Evolutionary conservation across 1,140 invertebrate species (phyloP), one percentile per base, ranked within the genome.

Genomic region (Drosophila trapezifrons): DNA sequence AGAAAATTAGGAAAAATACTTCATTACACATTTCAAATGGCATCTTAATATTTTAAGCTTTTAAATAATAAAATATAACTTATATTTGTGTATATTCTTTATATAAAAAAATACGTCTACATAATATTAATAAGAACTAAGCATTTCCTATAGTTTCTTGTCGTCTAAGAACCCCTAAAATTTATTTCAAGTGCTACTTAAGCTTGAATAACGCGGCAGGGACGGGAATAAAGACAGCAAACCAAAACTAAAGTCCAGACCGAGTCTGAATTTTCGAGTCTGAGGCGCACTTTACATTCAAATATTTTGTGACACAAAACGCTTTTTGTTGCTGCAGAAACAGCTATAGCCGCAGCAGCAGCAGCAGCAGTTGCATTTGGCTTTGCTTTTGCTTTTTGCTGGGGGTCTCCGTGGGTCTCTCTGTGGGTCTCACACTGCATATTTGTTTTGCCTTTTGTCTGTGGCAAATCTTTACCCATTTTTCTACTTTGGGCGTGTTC

Each of bases 281-380:
- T 65, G 73, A 75, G 73, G 76, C 72, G 83, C 83, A 86, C 83
- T 86, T 86, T 87, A 87, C 83, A 87, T 87, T 87, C 83, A 87
- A 87, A 87, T 87, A 87, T 87, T 89, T 87, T 87, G 83, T 83
- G 83, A 87, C 83, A 87, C 76, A 87, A 87, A 87, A 89, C 79
- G 83, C 67, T 87, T 80, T 59, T 77, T 76, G 58, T 78, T 59
- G 72, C 49, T 56, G 52, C 27, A 29, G 13, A 12, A 35, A 38
- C 55, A 38, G 56, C 15, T 20, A 27, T 40, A 56, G 40, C 43
- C 43, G 52, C n/a, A n/a, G n/a, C n/a, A n/a, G n/a, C n/a, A n/a
- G n/a, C 25, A 32, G 20, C 46, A 63, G 73, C 20, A 54, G 43
- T 66, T 82, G 63, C 47, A 27, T 55, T 38, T 66, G 71, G 22